Base-by-base conservation (phyloP, 2,797 vertebrate species). In the Sebastes dallii region DNA sequence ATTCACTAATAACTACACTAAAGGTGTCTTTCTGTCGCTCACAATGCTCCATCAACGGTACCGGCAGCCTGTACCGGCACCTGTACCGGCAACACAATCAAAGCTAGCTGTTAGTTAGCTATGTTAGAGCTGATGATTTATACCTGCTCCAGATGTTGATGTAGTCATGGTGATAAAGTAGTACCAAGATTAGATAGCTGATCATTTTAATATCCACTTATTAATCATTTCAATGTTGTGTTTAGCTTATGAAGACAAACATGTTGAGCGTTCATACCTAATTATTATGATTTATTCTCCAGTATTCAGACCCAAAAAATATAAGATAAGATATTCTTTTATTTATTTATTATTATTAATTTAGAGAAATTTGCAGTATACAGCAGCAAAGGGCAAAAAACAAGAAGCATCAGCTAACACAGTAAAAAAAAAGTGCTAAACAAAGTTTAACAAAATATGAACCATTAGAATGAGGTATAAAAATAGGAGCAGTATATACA, bases 41-140 rank as follows among this genome's bases (percentile, higher is more conserved):
- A 22, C 10, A 4, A 0, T 25, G 2, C 42, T 34, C 2, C 5
- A 20, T 27, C 3, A 2, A 2, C 6, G 39, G 5, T 42, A 25
- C 46, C 2, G 58, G 8, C 1, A 30, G 10, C 18, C 8, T 5
- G 66, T 5, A 6, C 9, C 32, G 32, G 32, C 4, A 6, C 9
- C 30, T 8, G 30, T 20, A 7, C 5, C 6, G 2, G 54, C 8
- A 27, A 16, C 6, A 22, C 1, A 0, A 12, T n/a, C 2, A 8
- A 54, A 25, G 30, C 22, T 68, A 46, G 1, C 42, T 16, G 22
- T 10, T 24, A 24, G 20, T 6, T 70, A 24, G 71, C 69, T 42
- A 20, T 42, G 36, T 59, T 66, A 71, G 65, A 60, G 2, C 13
- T 3, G 24, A 13, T 8, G 5, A 1, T 59, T 5, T 5, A n/a